phyloP scores from a whole-genome alignment of 2,797 vertebrate species.

The Bufotes viridis region DNA sequence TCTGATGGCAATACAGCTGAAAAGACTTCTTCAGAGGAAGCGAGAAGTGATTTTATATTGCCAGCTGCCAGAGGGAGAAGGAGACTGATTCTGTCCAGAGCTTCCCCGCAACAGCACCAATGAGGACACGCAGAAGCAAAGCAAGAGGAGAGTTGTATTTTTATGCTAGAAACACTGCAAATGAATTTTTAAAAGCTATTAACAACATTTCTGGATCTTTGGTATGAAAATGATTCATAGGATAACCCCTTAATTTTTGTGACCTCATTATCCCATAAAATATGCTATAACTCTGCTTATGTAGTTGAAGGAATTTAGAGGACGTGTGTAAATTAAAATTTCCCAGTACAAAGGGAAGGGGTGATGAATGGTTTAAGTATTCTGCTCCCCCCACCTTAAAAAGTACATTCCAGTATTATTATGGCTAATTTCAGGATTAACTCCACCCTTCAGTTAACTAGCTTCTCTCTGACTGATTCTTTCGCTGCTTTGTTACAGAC shows the following conservation, averaged over 20 bases:
- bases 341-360: not conserved
- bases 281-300: not conserved
- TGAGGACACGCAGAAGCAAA: no score
- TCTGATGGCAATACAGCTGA: no score
- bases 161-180: no score
- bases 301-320: not conserved
- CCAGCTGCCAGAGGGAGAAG: no score
- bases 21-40: no score
- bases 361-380: constrained; percentile 50
- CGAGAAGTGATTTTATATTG: no score
- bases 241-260: not conserved
- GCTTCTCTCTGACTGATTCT: constrained; percentile 66
- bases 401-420: constrained; percentile 58
- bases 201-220: no score
- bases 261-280: not conserved
- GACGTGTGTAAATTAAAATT: not conserved
- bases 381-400: constrained; percentile 56
- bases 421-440: constrained; percentile 66
- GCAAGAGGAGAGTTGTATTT: no score
- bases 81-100: no score
- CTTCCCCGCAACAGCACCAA: no score
- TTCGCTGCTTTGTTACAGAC: constrained; percentile 62
- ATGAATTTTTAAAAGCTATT: no score
- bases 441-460: constrained; percentile 66
- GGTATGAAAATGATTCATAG: no score